These are phyloP conservation scores for Antheraea assamensis DNA, from an alignment of 2,888 invertebrate species.

Conservation along the genomic window DNA sequence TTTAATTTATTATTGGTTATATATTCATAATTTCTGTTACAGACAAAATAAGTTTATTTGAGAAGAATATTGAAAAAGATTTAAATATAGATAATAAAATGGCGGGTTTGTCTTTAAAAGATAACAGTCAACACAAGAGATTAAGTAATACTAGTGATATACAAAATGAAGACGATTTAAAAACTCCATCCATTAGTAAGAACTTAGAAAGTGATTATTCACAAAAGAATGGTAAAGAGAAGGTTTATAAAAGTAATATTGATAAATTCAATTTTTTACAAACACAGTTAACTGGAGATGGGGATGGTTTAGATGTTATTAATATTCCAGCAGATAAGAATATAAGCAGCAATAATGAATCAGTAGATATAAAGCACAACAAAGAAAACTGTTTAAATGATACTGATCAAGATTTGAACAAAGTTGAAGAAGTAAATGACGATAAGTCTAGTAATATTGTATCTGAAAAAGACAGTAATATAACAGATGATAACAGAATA, in stretches of 20 bases:
- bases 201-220: slow-evolving; percentile 34
- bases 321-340: slow-evolving; percentile 40
- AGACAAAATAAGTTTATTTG: slow-evolving; percentile 80
- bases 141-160: slow-evolving; percentile 45
- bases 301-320: slow-evolving; percentile 45
- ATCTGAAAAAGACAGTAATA: slow-evolving; percentile 55
- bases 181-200: slow-evolving; percentile 32
- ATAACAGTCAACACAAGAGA: slow-evolving; percentile 54
- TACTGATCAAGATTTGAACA: slow-evolving; percentile 27
- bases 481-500: slow-evolving; percentile 71
- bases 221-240: slow-evolving; percentile 50
- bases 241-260: slow-evolving; percentile 66
- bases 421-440: slow-evolving; percentile 33
- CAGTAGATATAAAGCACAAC: slow-evolving; percentile 40
- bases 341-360: slow-evolving; percentile 29
- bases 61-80: slow-evolving; percentile 68
- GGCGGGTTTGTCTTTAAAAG: slow-evolving; percentile 64
- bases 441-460: slow-evolving; percentile 31
- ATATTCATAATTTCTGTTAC: slow-evolving; percentile 37
- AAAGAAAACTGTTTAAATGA: slow-evolving; percentile 42
- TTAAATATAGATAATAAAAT: slow-evolving; percentile 60
- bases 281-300: slow-evolving; percentile 63
- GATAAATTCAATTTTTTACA: slow-evolving; percentile 73
- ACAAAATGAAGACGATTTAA: slow-evolving; percentile 45
- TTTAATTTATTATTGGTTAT: too few species aligned